These are phyloP conservation scores for Marcusenius ussheri DNA, from an alignment of 2,113 vertebrate genomes.

Conservation along the genomic window DNA sequence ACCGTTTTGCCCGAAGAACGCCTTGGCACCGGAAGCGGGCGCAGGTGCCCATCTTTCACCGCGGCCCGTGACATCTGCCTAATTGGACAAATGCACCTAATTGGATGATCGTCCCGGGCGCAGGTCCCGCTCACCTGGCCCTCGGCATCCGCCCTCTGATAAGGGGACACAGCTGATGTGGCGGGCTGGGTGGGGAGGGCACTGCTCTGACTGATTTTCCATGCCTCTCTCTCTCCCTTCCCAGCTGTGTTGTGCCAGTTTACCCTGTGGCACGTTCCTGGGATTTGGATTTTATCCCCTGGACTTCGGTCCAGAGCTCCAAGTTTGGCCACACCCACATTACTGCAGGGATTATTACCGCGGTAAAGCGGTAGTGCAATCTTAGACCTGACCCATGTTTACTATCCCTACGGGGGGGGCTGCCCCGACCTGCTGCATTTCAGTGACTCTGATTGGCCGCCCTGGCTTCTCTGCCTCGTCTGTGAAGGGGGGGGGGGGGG, in stretches of 20 bases:
- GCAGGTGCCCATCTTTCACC: slow-evolving; percentile 32
- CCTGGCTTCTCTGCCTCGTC: not conserved
- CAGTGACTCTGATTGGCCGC: not conserved
- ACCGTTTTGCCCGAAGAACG: slow-evolving; percentile 45
- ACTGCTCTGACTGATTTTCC: not conserved
- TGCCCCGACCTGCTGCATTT: not conserved
- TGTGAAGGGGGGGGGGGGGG: not conserved
- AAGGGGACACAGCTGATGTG: slow-evolving; percentile 46
- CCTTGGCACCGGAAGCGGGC: slow-evolving; percentile 14
- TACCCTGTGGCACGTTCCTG: not conserved
- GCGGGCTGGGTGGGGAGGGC: slow-evolving; percentile 31
- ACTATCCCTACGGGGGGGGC: not conserved
- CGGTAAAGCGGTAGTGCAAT: slow-evolving; percentile 7
- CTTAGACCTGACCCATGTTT: not conserved
- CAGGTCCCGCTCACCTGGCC: slow-evolving; percentile 32
- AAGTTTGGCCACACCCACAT: slow-evolving; percentile 11
- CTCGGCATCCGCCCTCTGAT: slow-evolving; percentile 24
- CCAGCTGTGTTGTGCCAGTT: not conserved
- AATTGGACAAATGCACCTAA: slow-evolving; percentile 48
- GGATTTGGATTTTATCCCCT: not conserved
- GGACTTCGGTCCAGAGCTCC: not conserved
- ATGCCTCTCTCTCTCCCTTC: not conserved
- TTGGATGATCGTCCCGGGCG: slow-evolving; percentile 43
- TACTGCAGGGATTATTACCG: slow-evolving; percentile 26
- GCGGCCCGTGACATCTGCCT: slow-evolving; percentile 11